Evolutionary conservation across 2,888 invertebrate genomes (phyloP).

Genomic region (Invenusta paracnida): DNA sequence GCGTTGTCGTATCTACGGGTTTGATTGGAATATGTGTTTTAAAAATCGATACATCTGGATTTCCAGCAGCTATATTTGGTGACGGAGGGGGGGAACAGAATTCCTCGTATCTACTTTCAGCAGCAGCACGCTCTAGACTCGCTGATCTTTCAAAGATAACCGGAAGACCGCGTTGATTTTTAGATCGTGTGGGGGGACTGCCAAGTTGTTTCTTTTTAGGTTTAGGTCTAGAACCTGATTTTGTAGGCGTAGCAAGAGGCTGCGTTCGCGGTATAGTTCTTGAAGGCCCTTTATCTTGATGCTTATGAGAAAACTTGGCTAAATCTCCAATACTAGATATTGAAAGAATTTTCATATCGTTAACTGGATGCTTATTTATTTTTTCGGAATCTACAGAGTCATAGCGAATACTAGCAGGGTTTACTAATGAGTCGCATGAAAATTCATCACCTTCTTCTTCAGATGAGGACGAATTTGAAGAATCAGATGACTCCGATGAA

Average conservation of each 20-base stretch:
- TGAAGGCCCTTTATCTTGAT: neutral
- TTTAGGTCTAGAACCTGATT: neutral
- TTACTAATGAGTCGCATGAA: neutral
- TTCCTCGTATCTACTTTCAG: neutral
- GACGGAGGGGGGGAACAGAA: neutral
- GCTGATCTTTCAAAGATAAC: constrained; percentile 19
- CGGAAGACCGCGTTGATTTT: constrained; percentile 1
- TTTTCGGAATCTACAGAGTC: neutral
- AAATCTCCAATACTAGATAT: neutral
- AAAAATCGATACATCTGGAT: neutral
- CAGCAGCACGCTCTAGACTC: constrained; percentile 11
- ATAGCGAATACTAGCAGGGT: neutral
- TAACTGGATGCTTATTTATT: neutral
- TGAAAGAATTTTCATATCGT: constrained; percentile 5
- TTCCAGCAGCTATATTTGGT: neutral
- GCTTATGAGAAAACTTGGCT: neutral
- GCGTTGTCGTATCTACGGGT: neutral
- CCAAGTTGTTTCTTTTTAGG: neutral
- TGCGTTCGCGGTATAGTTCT: neutral
- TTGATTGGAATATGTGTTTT: neutral
- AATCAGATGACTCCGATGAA: neutral
- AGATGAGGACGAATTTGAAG: neutral
- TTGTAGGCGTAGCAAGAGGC: neutral
- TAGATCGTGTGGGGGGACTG: neutral
- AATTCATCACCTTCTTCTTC: constrained; percentile 1